Conservation (phyloP, 2,797 vertebrate species). For the Parotocinclus haroldoi region DNA sequence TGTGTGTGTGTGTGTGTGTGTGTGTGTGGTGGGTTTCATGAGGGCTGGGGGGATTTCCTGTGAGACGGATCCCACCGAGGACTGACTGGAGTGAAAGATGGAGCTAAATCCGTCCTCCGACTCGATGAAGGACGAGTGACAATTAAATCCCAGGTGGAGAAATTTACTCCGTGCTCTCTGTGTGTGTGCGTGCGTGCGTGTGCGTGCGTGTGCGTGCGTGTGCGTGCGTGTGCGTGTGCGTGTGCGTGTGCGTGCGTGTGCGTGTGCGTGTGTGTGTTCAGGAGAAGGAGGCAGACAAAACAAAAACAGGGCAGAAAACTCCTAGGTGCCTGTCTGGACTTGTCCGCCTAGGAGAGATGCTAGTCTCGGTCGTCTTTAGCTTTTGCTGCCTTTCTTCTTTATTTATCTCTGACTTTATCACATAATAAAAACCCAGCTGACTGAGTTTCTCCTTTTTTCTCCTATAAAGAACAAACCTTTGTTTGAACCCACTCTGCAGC, state of each 20-base stretch:
- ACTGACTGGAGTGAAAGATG: slow-evolving; percentile 38
- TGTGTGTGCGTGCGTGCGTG: not conserved
- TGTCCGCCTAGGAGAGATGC: slow-evolving; percentile 17
- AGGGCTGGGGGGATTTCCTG: slow-evolving; percentile 37
- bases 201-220: not conserved
- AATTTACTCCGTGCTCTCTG: not conserved
- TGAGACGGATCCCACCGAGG: slow-evolving; percentile 29
- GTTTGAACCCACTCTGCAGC: not conserved
- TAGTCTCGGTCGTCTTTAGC: not conserved
- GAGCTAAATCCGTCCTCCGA: slow-evolving; percentile 13
- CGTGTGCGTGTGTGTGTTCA: not conserved
- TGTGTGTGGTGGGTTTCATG: slow-evolving; percentile 47
- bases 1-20: slow-evolving; percentile 43
- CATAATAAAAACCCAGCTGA: not conserved
- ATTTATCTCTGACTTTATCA: not conserved
- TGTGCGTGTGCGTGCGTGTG: not conserved
- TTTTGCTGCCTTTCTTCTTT: not conserved
- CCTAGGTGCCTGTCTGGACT: slow-evolving; percentile 60
- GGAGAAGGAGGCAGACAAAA: slow-evolving; percentile 57
- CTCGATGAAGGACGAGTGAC: not conserved
- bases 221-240: not conserved
- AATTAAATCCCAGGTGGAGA: slow-evolving; percentile 1
- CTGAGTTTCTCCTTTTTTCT: not conserved
- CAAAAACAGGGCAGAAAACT: slow-evolving; percentile 54
- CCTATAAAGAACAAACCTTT: not conserved